A percentile compares a stretch with the other conserved stretches of the same genome.
These are phyloP conservation scores for Cheirogaleus medius DNA, from an alignment of 2,113 vertebrate genomes.

Conservation along the genomic window DNA sequence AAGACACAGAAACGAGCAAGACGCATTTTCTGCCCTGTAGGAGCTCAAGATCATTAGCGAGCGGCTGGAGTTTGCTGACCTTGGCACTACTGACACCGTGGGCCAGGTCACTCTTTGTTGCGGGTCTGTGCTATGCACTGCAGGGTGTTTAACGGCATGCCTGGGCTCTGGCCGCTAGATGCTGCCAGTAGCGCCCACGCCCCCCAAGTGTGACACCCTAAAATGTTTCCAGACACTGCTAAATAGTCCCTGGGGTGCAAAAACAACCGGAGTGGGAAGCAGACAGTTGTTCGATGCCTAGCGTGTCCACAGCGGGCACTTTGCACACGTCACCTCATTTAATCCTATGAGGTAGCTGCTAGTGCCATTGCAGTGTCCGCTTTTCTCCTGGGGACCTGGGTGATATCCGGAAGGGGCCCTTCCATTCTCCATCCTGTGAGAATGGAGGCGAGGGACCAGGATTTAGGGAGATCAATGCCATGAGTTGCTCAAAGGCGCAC, in stretches of 20 bases:
- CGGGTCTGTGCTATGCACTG: no score
- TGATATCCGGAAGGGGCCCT: not conserved
- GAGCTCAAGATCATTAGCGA: not conserved
- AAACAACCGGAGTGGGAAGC: not conserved
- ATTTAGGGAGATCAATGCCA: not conserved
- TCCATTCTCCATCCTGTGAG: not conserved
- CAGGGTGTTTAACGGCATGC: no score
- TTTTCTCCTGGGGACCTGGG: not conserved
- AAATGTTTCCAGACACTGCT: not conserved
- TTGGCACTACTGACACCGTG: rapidly evolving
- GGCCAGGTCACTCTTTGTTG: not conserved
- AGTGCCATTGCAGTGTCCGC: no score
- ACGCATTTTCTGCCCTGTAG: not conserved
- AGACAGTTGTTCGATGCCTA: not conserved
- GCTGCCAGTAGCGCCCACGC: not conserved
- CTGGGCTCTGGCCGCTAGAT: not conserved
- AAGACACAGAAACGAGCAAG: not conserved
- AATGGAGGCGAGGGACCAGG: not conserved
- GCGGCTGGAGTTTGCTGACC: not conserved
- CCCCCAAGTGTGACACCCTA: not conserved
- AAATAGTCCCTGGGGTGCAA: not conserved
- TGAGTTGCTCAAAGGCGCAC: not conserved
- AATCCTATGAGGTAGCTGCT: not conserved
- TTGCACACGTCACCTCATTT: not conserved
- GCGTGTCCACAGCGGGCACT: not conserved